Conservation (phyloP, 2,113 vertebrate species). For the Amphiprion percula region DNA sequence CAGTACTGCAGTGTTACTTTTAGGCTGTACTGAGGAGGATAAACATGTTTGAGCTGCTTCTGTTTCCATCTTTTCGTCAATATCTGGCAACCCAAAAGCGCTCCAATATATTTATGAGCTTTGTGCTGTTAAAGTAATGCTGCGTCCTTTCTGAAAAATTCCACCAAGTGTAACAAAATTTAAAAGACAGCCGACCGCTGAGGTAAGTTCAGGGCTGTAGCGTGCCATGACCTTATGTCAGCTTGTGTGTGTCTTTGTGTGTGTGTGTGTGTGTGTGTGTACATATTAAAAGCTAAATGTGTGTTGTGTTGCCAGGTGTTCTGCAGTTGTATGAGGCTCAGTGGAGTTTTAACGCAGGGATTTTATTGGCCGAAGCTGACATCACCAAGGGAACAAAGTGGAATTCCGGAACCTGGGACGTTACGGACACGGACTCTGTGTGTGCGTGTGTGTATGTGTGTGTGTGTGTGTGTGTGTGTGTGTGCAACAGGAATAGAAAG, state of each 20-base stretch:
- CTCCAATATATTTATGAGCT: neutral
- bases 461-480: conserved; percentile 29
- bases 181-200: conserved; percentile 26
- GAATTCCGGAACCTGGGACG: conserved; percentile 66
- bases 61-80: neutral
- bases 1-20: neutral
- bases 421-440: conserved; percentile 20
- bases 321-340: conserved; percentile 70
- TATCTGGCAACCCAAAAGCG: neutral
- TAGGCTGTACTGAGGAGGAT: neutral
- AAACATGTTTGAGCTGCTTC: no score
- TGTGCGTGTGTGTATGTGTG: conserved; percentile 12
- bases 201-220: conserved; percentile 28
- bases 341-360: conserved; percentile 69
- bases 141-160: neutral
- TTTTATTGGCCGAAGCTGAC: conserved; percentile 75
- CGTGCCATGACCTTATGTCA: conserved; percentile 36
- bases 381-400: conserved; percentile 77
- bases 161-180: conserved; percentile 12
- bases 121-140: neutral
- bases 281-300: conserved; percentile 61
- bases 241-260: conserved; percentile 28
- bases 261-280: conserved; percentile 47
- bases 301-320: conserved; percentile 79
- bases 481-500: neutral